Evolutionary conservation across 2,113 vertebrate species (phyloP), one percentile per base, ranked within the genome.

Genomic region (Pelecanus crispus): DNA sequence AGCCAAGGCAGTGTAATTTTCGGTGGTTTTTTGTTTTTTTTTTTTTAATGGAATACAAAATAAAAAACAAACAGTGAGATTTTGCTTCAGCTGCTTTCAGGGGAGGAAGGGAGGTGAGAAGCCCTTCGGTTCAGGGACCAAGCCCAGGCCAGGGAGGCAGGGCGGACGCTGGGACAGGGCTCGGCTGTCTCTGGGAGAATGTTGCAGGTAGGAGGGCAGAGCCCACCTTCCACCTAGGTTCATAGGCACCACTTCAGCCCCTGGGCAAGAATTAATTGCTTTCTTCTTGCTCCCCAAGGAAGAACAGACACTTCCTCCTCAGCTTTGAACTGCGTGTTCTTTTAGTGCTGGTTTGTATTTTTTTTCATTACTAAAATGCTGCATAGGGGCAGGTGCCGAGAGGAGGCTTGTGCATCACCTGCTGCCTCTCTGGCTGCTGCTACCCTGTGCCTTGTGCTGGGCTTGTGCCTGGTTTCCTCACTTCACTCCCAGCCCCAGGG

Each of bases 21-120:
- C 65, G 58, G 81, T 85, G 74, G 4, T 7, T 11, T 44, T 44
- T 13, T 79, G 9, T 11, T 44, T 44, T 13, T 79, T 92, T 86
- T 85, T 97, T 96, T 95, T 29, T n/a, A n/a, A 97, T 96, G 86
- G 94, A 90, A 84, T 85, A 90, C 17, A 55, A 59, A 96, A 97
- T 88, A 92, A 80, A 72, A 79, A 38, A 44, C 63, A 9, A 72
- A 40, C 0, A 0, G 36, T 61, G 44, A 59, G 13, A 8, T 62
- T 82, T 65, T 72, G 44, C 53, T 80, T 91, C 36, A 32, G 49
- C 56, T 91, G 44, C 34, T 59, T 56, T 45, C 17, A 29, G 17
- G 29, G 72, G 42, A 63, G 25, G 29, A 45, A 52, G 74, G 47
- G 56, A 59, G 18, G 32, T 3, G 65, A 59, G 20, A 45, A 73